Percentiles rank a stretch among this genome's conserved stretches.
Evolutionary conservation across 2,113 vertebrate species (phyloP).

Genomic region (Rhinoderma darwinii): DNA sequence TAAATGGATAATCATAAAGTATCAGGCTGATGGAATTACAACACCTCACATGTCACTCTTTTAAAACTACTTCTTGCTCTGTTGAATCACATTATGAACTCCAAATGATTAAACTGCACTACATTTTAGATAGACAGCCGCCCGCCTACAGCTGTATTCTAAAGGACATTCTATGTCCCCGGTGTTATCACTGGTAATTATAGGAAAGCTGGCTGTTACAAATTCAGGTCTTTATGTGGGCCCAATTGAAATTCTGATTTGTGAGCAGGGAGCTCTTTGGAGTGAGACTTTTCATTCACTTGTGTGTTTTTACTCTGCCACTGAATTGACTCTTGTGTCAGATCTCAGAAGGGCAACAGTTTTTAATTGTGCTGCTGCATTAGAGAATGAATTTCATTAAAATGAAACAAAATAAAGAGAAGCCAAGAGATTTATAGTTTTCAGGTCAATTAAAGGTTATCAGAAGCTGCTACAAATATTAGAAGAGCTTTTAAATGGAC

Average conservation of each 20-base stretch:
- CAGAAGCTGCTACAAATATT: constrained; percentile 43
- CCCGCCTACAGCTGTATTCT: constrained; percentile 57
- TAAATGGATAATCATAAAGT: constrained; percentile 53
- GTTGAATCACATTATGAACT: constrained; percentile 58
- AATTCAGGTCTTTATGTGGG: constrained; percentile 58
- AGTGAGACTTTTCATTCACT: constrained; percentile 59
- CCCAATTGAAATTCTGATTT: constrained; percentile 61
- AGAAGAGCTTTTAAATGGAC: not conserved
- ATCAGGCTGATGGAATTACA: constrained; percentile 54
- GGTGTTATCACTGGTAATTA: constrained; percentile 60
- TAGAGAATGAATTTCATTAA: constrained; percentile 57
- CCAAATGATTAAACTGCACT: constrained; percentile 58
- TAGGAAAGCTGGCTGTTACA: constrained; percentile 55
- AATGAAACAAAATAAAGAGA: constrained; percentile 53
- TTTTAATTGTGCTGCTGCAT: constrained; percentile 56
- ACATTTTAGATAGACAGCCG: constrained; percentile 52
- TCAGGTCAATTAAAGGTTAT: constrained; percentile 59
- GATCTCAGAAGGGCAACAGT: constrained; percentile 58
- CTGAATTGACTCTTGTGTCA: constrained; percentile 61
- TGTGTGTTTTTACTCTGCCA: constrained; percentile 58
- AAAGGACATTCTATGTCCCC: constrained; percentile 58
- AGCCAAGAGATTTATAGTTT: constrained; percentile 53
- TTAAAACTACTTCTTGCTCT: constrained; percentile 54
- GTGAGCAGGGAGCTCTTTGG: constrained; percentile 52
- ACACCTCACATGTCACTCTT: constrained; percentile 57